Conservation (phyloP, 2,888 invertebrate genomes). For the Drosophila putrida region DNA sequence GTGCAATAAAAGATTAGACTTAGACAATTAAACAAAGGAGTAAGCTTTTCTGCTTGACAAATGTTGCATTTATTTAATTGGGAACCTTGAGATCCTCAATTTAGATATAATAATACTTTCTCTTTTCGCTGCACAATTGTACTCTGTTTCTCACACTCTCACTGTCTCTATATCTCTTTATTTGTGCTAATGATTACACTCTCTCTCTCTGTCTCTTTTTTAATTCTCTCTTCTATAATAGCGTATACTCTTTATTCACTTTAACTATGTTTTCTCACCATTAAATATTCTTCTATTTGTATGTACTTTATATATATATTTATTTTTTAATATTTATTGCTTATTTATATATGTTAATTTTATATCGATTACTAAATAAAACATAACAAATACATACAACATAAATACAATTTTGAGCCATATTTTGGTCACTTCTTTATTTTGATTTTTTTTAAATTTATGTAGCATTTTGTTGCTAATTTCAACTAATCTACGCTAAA, state of each 20-base stretch:
- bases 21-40: conserved; percentile 6
- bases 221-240: neutral
- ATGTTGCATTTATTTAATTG: conserved; percentile 63
- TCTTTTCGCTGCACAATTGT: conserved; percentile 24
- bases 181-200: neutral
- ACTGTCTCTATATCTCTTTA: conserved; percentile 7
- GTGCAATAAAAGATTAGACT: conserved; percentile 52
- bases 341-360: conserved; percentile 59
- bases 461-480: conserved; percentile 80
- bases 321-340: conserved; percentile 49
- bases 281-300: conserved; percentile 22
- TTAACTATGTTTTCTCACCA: conserved; percentile 21
- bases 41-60: conserved; percentile 47
- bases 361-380: conserved; percentile 60
- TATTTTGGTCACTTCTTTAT: conserved; percentile 43
- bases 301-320: conserved; percentile 45
- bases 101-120: conserved; percentile 32
- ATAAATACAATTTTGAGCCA: conserved; percentile 53
- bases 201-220: neutral
- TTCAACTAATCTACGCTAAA: conserved; percentile 59
- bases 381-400: conserved; percentile 30
- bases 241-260: conserved; percentile 4
- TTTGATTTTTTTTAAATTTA: conserved; percentile 73
- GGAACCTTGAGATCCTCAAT: conserved; percentile 34
- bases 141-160: conserved; percentile 12